phyloP scores from a whole-genome alignment of 2,888 invertebrate genomes.

The Arenicola marina region DNA sequence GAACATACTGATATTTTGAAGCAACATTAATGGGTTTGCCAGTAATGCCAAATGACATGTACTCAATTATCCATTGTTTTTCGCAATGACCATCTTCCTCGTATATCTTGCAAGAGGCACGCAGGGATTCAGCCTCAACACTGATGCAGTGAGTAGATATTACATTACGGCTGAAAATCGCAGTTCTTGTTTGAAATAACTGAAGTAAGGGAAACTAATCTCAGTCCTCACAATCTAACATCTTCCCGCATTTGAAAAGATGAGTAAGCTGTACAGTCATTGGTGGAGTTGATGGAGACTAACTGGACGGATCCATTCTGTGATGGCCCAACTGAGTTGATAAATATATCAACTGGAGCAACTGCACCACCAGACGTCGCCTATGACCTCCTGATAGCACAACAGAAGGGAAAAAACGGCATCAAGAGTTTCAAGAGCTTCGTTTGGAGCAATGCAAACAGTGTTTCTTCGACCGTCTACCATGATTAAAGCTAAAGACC shows the following conservation, averaged over 20 bases:
- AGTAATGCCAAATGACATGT: too few relatives aligned
- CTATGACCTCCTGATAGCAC: constrained; percentile 20
- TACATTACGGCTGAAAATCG: constrained; percentile 14
- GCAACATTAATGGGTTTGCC: too few relatives aligned
- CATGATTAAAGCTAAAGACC: not conserved
- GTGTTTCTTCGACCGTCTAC: not conserved
- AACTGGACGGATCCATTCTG: constrained; percentile 22
- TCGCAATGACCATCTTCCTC: too few relatives aligned
- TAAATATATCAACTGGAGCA: constrained; percentile 13
- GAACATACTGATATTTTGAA: too few relatives aligned
- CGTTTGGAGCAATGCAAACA: constrained; percentile 17
- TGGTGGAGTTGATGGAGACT: constrained; percentile 10
- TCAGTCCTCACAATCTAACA: not conserved
- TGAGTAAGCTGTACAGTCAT: too few relatives aligned
- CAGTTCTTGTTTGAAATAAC: constrained; percentile 6
- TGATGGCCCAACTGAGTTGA: constrained; percentile 8
- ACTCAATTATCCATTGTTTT: too few relatives aligned
- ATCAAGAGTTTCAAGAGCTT: constrained; percentile 22
- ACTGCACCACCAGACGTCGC: constrained; percentile 19
- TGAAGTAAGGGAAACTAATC: constrained; percentile 7
- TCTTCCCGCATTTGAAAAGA: not conserved
- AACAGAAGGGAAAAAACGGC: constrained; percentile 20
- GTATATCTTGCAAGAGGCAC: too few relatives aligned
- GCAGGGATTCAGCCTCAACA: too few relatives aligned
- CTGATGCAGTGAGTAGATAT: too few relatives aligned